phyloP scores from a whole-genome alignment of 1,140 invertebrate genomes.

The Sitobion miscanthi region DNA sequence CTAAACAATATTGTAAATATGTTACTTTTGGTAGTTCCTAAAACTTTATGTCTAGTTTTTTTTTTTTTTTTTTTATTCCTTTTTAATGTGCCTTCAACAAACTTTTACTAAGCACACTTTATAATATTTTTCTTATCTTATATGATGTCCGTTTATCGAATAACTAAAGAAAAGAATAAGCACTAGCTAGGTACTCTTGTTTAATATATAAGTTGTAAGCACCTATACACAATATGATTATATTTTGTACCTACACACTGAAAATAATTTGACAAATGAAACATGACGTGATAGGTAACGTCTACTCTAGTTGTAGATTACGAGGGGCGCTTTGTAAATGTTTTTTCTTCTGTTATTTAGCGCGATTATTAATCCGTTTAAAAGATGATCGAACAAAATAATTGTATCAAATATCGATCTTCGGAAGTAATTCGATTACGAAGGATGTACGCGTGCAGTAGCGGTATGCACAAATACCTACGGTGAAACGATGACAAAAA shows the following conservation, averaged over 20 bases:
- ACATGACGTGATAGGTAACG: background rate
- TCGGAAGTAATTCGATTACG: background rate
- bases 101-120: slow-evolving; percentile 9
- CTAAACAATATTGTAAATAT: background rate
- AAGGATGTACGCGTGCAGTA: background rate
- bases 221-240: background rate
- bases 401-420: background rate
- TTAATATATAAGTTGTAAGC: background rate
- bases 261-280: background rate
- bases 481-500: background rate
- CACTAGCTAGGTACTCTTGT: background rate
- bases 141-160: background rate
- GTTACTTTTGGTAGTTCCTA: background rate
- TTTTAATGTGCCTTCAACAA: background rate
- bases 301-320: background rate
- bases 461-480: background rate
- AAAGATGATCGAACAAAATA: background rate
- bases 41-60: background rate
- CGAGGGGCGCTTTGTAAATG: background rate
- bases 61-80: slow-evolving; percentile 5
- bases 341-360: background rate
- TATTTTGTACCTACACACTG: background rate
- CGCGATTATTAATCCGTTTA: background rate
- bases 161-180: background rate
- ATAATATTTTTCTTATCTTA: background rate